Evolutionary conservation across 2,113 vertebrate species (phyloP).

Genomic region (Myotis lucifugus): DNA sequence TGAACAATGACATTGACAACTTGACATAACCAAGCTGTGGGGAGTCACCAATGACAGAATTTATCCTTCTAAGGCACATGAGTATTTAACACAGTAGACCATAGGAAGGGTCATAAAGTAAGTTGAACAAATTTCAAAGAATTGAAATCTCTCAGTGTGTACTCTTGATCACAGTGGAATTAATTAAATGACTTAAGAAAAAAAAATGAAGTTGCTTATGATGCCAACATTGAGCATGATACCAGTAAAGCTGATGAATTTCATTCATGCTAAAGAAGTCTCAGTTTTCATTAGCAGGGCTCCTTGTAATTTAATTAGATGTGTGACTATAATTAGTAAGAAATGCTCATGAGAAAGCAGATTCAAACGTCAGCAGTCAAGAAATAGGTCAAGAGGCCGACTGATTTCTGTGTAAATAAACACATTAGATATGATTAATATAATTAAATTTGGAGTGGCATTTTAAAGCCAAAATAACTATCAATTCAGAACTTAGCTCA

Average conservation of each 20-base stretch:
- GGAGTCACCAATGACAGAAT: background rate
- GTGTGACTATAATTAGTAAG: background rate
- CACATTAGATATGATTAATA: background rate
- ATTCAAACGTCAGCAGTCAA: slow-evolving; percentile 26
- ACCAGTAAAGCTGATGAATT: background rate
- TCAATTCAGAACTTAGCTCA: slow-evolving; percentile 18
- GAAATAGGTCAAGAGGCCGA: slow-evolving; percentile 21
- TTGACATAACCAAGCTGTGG: background rate
- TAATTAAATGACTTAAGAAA: background rate
- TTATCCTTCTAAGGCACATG: background rate
- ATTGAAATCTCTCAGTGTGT: background rate
- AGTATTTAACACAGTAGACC: background rate
- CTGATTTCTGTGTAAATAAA: slow-evolving; percentile 61
- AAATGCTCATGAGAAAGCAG: slow-evolving; percentile 6
- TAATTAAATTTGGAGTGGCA: slow-evolving; percentile 44
- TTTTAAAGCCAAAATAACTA: slow-evolving; percentile 39
- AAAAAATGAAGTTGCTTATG: background rate
- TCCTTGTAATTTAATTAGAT: background rate
- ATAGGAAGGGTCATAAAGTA: background rate
- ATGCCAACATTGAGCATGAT: background rate
- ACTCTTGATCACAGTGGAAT: background rate
- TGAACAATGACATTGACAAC: background rate
- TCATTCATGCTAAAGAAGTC: background rate
- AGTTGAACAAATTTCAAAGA: background rate
- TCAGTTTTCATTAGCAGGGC: background rate